Conservation (phyloP, 2,888 invertebrate genomes). For the Andrena camellia region DNA sequence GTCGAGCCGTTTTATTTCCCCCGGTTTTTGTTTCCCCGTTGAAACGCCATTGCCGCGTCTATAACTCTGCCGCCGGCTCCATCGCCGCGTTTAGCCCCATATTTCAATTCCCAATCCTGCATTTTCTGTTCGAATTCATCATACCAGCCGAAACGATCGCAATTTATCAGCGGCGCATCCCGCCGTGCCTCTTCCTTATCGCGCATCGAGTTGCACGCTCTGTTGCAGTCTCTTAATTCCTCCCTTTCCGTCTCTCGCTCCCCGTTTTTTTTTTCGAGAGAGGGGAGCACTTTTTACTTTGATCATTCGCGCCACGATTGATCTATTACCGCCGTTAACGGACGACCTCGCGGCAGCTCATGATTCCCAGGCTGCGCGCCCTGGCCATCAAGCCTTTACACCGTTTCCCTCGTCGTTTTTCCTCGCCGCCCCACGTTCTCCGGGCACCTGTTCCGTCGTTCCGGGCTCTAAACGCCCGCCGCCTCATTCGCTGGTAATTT, state of each 20-base stretch:
- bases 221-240: not conserved
- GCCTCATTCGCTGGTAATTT: constrained; percentile 37
- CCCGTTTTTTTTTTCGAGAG: not conserved
- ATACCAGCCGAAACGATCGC: constrained; percentile 32
- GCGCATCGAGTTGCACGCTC: constrained; percentile 4
- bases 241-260: not conserved
- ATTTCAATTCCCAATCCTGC: constrained; percentile 30
- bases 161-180: constrained; percentile 38
- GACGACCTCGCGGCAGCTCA: not conserved
- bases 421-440: not conserved
- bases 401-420: not conserved
- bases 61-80: not conserved
- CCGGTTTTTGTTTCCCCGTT: constrained; percentile 12
- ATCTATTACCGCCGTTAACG: constrained; percentile 5
- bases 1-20: not conserved
- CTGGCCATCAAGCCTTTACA: not conserved
- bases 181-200: constrained; percentile 12
- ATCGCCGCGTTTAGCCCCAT: constrained; percentile 32
- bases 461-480: constrained; percentile 18
- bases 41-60: not conserved
- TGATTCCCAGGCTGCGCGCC: not conserved
- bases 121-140: constrained; percentile 34
- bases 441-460: not conserved
- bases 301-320: not conserved
- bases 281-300: not conserved